Conservation (phyloP, 2,797 vertebrate genomes). For the Loriculus beryllinus region DNA sequence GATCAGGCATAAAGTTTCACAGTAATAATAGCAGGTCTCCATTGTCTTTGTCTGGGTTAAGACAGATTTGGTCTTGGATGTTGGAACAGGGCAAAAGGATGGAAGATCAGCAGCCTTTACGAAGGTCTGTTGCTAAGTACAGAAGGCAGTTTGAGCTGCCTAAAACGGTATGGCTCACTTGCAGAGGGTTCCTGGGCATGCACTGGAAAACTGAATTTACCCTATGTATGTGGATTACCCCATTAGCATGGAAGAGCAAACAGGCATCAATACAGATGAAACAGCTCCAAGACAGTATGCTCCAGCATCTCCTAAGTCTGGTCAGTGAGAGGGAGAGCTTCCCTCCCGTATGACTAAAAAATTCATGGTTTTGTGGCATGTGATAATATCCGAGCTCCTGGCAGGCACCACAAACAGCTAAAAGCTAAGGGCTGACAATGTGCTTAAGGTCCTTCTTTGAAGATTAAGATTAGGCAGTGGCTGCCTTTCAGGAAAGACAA, state of each 20-base stretch:
- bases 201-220: neutral
- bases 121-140: neutral
- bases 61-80: neutral
- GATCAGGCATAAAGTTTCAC: neutral
- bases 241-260: neutral
- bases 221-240: neutral
- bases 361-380: neutral
- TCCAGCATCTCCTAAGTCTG: neutral
- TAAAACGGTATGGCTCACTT: neutral
- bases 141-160: neutral
- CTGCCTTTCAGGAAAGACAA: neutral
- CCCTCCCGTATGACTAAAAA: neutral
- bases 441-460: neutral
- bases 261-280: neutral
- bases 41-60: constrained; percentile 17
- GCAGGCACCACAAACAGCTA: neutral
- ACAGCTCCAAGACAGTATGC: neutral
- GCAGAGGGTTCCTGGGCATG: neutral
- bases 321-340: neutral
- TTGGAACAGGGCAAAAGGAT: neutral
- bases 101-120: neutral
- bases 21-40: neutral
- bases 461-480: neutral
- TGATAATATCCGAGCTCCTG: neutral
- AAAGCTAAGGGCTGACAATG: neutral